Conservation (phyloP, 2,888 invertebrate genomes). For the Drosophila neonasuta region DNA sequence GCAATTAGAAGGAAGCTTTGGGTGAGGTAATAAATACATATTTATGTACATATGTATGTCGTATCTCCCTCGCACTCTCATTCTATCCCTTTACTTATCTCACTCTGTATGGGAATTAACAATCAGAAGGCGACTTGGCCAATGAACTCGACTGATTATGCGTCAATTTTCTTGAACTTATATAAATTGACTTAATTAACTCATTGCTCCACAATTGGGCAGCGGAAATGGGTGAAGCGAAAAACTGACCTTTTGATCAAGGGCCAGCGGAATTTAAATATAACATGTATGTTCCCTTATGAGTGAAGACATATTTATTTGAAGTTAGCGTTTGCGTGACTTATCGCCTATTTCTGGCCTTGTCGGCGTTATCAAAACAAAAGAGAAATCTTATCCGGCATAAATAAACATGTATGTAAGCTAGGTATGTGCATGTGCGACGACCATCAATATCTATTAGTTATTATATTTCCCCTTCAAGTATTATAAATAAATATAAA, state of each 20-base stretch:
- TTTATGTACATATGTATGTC: neutral
- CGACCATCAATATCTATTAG: conserved; percentile 53
- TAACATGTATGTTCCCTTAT: neutral
- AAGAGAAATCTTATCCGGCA: conserved; percentile 58
- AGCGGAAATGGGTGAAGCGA: conserved; percentile 60
- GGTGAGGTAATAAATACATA: conserved; percentile 58
- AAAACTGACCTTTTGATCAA: conserved; percentile 61
- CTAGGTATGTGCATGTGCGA: conserved; percentile 18
- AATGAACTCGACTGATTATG: conserved; percentile 61
- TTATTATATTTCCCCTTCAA: conserved; percentile 37
- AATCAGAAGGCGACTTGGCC: conserved; percentile 49
- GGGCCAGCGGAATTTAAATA: conserved; percentile 19
- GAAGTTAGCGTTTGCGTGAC: conserved; percentile 23
- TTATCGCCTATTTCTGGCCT: conserved; percentile 55
- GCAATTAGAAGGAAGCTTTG: conserved; percentile 53
- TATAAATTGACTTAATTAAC: conserved; percentile 67
- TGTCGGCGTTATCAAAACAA: conserved; percentile 61
- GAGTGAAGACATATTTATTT: conserved; percentile 4
- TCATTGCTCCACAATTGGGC: conserved; percentile 48
- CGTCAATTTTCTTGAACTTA: conserved; percentile 62
- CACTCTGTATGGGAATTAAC: conserved; percentile 32
- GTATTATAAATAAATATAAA: conserved; percentile 40
- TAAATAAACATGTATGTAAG: conserved; percentile 12
- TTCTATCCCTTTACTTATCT: neutral
- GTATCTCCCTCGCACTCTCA: neutral